phyloP scores from a whole-genome alignment of 1,140 invertebrate species.

The Leptopilina boulardi region DNA sequence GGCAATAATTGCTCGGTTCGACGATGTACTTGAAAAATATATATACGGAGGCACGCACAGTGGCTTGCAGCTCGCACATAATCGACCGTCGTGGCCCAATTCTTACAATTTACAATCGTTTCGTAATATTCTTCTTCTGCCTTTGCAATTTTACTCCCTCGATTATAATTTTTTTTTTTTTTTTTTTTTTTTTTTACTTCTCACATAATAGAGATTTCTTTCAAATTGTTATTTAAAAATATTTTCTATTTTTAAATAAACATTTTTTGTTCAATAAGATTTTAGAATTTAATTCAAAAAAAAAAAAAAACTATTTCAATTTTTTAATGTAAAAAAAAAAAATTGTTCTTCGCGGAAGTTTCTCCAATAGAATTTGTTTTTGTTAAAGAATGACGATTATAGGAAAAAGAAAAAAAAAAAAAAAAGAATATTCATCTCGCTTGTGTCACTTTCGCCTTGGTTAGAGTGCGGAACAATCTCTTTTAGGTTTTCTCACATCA shows the following conservation, averaged over 20 bases:
- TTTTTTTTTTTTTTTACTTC: constrained; percentile 50
- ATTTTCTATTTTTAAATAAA: constrained; percentile 9
- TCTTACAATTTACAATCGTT: constrained; percentile 70
- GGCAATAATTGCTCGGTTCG: constrained; percentile 70
- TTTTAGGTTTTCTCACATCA: constrained; percentile 59
- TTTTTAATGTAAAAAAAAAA: too few species aligned
- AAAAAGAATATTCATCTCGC: constrained; percentile 42
- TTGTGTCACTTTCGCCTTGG: constrained; percentile 68
- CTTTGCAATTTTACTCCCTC: constrained; percentile 56
- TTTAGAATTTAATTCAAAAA: too few species aligned
- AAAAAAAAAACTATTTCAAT: too few species aligned
- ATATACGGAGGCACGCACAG: constrained; percentile 43
- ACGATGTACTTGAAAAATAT: constrained; percentile 67
- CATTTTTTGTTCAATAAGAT: too few species aligned
- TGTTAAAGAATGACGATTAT: neutral
- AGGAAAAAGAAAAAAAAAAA: neutral
- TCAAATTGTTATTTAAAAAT: constrained; percentile 17
- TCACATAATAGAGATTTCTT: neutral
- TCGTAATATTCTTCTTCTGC: constrained; percentile 59
- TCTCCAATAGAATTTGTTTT: too few species aligned
- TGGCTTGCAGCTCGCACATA: constrained; percentile 40
- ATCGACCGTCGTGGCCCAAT: constrained; percentile 67
- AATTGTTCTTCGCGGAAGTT: too few species aligned
- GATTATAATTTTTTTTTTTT: constrained; percentile 51
- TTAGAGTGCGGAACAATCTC: constrained; percentile 65